These are phyloP conservation scores for Drosophila paulistorum DNA, from an alignment of 1,140 invertebrate species.

Conservation along the genomic window DNA sequence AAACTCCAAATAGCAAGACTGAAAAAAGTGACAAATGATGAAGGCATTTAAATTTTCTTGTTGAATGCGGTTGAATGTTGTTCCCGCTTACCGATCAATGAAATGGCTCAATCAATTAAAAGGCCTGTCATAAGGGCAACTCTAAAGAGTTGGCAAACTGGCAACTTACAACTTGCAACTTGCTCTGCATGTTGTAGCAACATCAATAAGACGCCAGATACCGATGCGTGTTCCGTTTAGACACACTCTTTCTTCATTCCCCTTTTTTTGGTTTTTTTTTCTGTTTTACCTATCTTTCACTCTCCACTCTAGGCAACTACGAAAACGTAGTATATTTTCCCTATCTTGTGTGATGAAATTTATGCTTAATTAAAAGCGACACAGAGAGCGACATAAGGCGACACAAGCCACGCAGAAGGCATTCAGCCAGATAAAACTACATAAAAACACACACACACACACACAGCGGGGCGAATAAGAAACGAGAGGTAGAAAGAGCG, in stretches of 20 bases:
- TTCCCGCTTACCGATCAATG: constrained; percentile 37
- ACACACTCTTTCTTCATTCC: constrained; percentile 7
- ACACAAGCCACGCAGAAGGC: constrained; percentile 56
- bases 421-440: constrained; percentile 41
- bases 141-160: neutral
- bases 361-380: constrained; percentile 83
- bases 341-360: constrained; percentile 82
- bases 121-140: constrained; percentile 62
- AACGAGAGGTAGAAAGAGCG: neutral
- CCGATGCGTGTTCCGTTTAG: constrained; percentile 55
- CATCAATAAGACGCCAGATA: constrained; percentile 59
- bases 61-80: constrained; percentile 13
- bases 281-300: neutral
- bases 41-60: neutral
- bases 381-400: constrained; percentile 48
- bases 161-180: neutral
- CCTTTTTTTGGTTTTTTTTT: too few species aligned
- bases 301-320: neutral
- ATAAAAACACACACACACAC: neutral
- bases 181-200: constrained; percentile 65
- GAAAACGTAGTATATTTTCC: constrained; percentile 5
- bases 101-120: constrained; percentile 78
- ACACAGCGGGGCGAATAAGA: too few species aligned
- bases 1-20: constrained; percentile 15
- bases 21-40: constrained; percentile 42